Evolutionary conservation across 2,888 invertebrate species (phyloP), one percentile per base, ranked within the genome.

Genomic region (Caenorhabditis sp.): DNA sequence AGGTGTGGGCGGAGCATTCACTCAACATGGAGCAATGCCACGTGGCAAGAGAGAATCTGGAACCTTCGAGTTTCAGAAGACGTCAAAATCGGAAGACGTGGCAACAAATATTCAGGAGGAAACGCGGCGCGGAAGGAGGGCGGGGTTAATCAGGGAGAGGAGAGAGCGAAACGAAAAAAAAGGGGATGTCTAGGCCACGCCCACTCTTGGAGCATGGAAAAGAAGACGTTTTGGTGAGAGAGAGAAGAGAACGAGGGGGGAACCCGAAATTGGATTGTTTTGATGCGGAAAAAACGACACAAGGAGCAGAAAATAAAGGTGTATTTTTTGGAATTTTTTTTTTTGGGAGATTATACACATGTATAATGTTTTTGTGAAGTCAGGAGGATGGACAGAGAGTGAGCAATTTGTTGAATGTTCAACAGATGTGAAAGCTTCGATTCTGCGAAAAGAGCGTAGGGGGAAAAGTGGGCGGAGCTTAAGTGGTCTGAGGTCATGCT

Each of bases 241-340:
- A 22, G 28, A 44, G 38, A 38, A 19, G 56, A 19, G 66, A 74
- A 38, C 47, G 44, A 41, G 44, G 31, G 63, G 26, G 26, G 16
- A 51, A 51, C 35, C 35, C 70, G 63, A 72, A 64, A 80, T 70
- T 73, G 70, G 63, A 75, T 75, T 74, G 81, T 69, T 77, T 70
- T 77, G 77, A 77, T 77, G 77, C 63, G 77, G 61, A 76, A 69
- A 68, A 41, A 47, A 31, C 56, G 56, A 28, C 26, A 35, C 58
- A 44, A 56, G 47, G 16, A 26, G 44, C 35, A 63, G 70, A 22
- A 22, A 56, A n/a, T 5, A 56, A 35, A 54, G 19, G 14, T 24
- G 26, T 24, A 24, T 54, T n/a, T n/a, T n/a, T n/a, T n/a, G n/a
- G n/a, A n/a, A n/a, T n/a, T n/a, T n/a, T n/a, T n/a, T n/a, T n/a